Conservation (phyloP, 2,797 vertebrate genomes). For the Epinephelus coioides region DNA sequence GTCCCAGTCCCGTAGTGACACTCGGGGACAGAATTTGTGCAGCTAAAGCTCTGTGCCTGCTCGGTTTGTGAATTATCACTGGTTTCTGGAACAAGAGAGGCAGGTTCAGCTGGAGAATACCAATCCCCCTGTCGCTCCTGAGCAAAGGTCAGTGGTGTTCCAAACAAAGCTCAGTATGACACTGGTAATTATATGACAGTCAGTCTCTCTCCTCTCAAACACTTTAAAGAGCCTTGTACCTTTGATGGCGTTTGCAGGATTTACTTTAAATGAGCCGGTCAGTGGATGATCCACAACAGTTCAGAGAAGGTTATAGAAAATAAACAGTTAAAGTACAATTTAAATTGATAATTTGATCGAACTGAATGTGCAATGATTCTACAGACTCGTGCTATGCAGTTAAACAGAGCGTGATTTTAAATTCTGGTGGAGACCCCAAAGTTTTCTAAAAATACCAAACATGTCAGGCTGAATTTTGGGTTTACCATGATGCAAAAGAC, state of each 20-base stretch:
- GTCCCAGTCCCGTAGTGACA: not conserved
- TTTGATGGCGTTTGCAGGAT: constrained; percentile 3
- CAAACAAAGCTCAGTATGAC: constrained; percentile 37
- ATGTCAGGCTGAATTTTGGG: constrained; percentile 20
- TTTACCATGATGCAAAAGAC: constrained; percentile 31
- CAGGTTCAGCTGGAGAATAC: constrained; percentile 56
- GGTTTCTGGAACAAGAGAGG: constrained; percentile 29
- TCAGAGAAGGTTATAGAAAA: accelerated
- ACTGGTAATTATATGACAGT: constrained; percentile 21
- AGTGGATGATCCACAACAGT: not conserved
- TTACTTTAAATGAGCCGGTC: constrained; percentile 1
- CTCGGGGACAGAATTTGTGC: constrained; percentile 1
- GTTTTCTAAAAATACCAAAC: constrained; percentile 36
- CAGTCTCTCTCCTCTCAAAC: constrained; percentile 17
- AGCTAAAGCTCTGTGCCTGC: constrained; percentile 9
- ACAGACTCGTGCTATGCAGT: not conserved
- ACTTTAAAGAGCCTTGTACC: constrained; percentile 3
- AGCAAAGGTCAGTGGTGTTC: constrained; percentile 63
- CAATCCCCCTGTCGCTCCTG: constrained; percentile 24
- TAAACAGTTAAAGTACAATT: not conserved
- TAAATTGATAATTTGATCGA: not conserved
- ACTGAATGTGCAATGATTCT: constrained; percentile 17
- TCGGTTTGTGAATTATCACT: constrained; percentile 39
- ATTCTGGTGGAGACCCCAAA: not conserved
- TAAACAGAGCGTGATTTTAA: constrained; percentile 6